Percentiles rank a stretch among this genome's conserved stretches.
phyloP scores from a whole-genome alignment of 1,140 invertebrate species.

The Triops cancriformis region DNA sequence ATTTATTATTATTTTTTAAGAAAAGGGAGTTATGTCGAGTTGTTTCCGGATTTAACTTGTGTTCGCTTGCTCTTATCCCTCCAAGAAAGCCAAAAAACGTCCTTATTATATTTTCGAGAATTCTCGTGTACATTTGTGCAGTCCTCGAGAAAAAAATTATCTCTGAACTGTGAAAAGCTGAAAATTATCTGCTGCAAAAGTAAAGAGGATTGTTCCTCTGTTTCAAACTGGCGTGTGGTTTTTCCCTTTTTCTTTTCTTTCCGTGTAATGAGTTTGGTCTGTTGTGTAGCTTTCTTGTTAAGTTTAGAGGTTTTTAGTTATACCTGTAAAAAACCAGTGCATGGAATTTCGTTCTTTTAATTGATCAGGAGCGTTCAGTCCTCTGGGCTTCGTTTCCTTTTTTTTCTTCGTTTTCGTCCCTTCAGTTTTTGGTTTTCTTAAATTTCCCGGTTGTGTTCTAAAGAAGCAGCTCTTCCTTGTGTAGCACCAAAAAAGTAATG shows the following conservation, averaged over 20 bases:
- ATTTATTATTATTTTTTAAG: background rate
- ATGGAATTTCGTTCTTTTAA: background rate
- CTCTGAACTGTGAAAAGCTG: too few species aligned
- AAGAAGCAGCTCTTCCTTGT: conserved; percentile 13
- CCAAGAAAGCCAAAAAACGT: conserved; percentile 2
- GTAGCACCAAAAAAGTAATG: conserved; percentile 6
- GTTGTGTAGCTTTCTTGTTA: conserved; percentile 15
- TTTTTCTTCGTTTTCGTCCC: too few species aligned
- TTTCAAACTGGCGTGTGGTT: background rate
- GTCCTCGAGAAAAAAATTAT: background rate
- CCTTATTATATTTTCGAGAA: background rate
- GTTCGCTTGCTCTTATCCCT: background rate
- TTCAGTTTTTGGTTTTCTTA: background rate
- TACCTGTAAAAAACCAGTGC: background rate
- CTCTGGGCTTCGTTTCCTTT: background rate
- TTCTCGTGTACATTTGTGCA: background rate
- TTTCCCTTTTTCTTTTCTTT: background rate
- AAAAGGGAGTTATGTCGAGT: background rate
- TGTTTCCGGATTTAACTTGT: background rate
- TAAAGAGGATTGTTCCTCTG: too few species aligned
- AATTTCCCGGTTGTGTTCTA: conserved; percentile 10
- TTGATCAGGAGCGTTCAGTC: background rate
- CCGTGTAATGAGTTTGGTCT: background rate
- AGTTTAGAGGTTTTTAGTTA: conserved; percentile 13
- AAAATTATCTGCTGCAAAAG: too few species aligned